Evolutionary conservation across 2,113 vertebrate genomes (phyloP).

Genomic region (Pseudorectes ferrugineus): DNA sequence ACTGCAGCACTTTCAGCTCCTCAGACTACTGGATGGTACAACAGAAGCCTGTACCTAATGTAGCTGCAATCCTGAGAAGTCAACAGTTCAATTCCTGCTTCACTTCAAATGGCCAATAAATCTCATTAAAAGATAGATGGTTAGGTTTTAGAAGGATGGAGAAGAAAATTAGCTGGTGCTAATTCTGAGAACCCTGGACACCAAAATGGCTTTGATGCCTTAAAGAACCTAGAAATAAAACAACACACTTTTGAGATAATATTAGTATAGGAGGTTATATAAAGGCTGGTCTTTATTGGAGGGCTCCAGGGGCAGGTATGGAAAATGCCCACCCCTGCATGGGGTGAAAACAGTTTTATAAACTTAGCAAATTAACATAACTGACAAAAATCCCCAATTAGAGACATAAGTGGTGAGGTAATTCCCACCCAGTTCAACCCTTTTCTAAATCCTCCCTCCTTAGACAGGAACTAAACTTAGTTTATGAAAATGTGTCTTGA

Average conservation of each 20-base stretch:
- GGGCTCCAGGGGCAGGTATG: neutral
- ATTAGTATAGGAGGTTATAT: neutral
- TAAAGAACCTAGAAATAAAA: neutral
- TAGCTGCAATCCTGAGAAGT: neutral
- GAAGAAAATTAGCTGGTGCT: neutral
- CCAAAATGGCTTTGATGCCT: neutral
- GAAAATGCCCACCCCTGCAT: accelerated
- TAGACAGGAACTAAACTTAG: neutral
- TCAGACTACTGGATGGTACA: neutral
- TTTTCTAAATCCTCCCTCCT: neutral
- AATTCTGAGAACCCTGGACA: neutral
- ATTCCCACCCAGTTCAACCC: neutral
- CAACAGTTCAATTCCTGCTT: neutral
- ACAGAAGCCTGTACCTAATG: accelerated
- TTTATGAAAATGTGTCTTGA: neutral
- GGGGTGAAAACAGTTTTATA: neutral
- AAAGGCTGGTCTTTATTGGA: neutral
- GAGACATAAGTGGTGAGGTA: neutral
- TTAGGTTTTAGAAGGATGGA: neutral
- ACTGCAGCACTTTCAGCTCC: neutral
- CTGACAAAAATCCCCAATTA: neutral
- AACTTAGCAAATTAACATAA: neutral
- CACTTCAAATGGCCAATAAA: neutral
- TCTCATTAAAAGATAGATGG: neutral
- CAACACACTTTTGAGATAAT: neutral